A percentile compares a stretch with the other conserved stretches of the same genome.
These are phyloP conservation scores for Temnothorax unifasciatus DNA, from an alignment of 2,888 invertebrate species.

Conservation along the genomic window DNA sequence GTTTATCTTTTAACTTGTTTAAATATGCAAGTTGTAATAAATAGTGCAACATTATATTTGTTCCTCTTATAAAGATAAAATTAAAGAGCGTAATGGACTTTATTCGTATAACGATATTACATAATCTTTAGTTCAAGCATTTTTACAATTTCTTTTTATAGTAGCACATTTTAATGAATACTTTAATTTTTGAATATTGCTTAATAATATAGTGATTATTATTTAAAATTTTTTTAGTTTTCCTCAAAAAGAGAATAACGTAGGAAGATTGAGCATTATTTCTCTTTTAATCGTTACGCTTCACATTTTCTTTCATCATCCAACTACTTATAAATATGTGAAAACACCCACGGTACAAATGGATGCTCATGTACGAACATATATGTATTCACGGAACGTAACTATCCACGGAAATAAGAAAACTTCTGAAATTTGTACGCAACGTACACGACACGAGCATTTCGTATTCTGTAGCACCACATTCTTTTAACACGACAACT, in stretches of 20 bases:
- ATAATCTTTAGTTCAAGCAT: neutral
- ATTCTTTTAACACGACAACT: neutral
- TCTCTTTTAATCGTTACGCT: neutral
- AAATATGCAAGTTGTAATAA: neutral
- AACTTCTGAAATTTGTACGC: neutral
- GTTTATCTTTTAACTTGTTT: conserved; percentile 17
- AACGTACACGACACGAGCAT: neutral
- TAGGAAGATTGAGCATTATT: neutral
- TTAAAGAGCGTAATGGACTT: neutral
- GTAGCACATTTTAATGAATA: neutral
- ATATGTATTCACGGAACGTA: neutral
- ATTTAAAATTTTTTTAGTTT: neutral
- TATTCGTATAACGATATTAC: neutral
- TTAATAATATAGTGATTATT: neutral
- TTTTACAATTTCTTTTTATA: neutral
- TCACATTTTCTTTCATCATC: neutral
- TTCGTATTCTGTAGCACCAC: neutral
- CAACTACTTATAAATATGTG: neutral
- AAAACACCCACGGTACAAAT: neutral
- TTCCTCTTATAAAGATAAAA: neutral
- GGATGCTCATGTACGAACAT: neutral
- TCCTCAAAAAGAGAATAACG: neutral
- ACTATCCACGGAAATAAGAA: neutral
- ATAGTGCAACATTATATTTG: neutral
- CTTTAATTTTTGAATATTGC: neutral